Evolutionary conservation across 2,888 invertebrate species (phyloP).

Genomic region (Notodonta dromedarius): DNA sequence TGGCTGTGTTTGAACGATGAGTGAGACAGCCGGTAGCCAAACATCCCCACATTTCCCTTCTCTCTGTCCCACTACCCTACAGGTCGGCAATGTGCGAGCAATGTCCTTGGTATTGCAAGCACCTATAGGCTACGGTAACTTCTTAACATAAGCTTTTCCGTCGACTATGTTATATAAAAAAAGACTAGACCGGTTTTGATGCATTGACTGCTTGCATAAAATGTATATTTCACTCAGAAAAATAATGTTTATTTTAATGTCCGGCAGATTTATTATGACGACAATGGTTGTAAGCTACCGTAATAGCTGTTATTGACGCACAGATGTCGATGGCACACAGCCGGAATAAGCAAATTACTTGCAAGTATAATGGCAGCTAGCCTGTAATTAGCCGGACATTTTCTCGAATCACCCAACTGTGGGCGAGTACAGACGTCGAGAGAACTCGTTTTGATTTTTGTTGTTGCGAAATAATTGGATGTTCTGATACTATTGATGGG

Average conservation of each 20-base stretch:
- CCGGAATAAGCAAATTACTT: constrained; percentile 71
- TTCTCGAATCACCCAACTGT: constrained; percentile 64
- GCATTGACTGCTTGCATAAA: not conserved
- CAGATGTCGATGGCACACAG: constrained; percentile 64
- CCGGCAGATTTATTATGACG: constrained; percentile 36
- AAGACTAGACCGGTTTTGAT: not conserved
- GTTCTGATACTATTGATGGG: constrained; percentile 4
- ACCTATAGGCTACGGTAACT: too few species aligned
- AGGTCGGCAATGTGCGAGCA: too few species aligned
- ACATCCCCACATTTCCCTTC: too few species aligned
- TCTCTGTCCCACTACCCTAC: too few species aligned
- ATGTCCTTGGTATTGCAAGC: too few species aligned
- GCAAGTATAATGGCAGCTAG: constrained; percentile 41
- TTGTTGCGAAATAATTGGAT: constrained; percentile 6
- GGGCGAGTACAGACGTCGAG: constrained; percentile 26
- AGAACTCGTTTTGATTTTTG: constrained; percentile 15
- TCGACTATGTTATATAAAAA: too few species aligned
- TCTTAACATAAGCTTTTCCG: too few species aligned
- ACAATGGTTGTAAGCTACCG: constrained; percentile 25
- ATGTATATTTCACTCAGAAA: not conserved
- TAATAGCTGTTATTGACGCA: constrained; percentile 56
- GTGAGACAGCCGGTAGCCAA: too few species aligned
- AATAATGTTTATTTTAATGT: constrained; percentile 1
- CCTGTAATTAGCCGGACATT: constrained; percentile 63
- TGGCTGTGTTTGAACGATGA: too few species aligned